Conservation (phyloP, 2,888 invertebrate genomes). For the Boloria selene region DNA sequence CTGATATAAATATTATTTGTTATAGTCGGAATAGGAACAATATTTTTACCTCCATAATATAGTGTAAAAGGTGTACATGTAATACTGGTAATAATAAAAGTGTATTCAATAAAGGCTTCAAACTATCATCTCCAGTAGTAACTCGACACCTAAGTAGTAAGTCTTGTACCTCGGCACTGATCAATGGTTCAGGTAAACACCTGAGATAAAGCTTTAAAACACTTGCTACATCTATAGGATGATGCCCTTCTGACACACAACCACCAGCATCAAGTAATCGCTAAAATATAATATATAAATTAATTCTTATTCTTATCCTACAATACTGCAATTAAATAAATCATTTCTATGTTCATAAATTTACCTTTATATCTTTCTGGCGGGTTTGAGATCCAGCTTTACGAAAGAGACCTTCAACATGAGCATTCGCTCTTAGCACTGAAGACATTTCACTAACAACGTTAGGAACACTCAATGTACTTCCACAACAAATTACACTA, state of each 20-base stretch:
- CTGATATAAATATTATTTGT: neutral
- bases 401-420: constrained; percentile 92
- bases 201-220: constrained; percentile 93
- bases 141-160: constrained; percentile 86
- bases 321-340: no score
- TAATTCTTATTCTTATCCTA: neutral
- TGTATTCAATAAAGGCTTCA: constrained; percentile 86
- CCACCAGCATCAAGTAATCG: constrained; percentile 87
- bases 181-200: constrained; percentile 91
- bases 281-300: constrained; percentile 62
- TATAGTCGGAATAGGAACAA: neutral
- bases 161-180: constrained; percentile 89
- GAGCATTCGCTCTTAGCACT: constrained; percentile 85
- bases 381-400: constrained; percentile 93
- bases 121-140: constrained; percentile 79
- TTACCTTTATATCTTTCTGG: constrained; percentile 90
- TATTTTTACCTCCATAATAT: constrained; percentile 87
- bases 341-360: neutral
- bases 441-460: constrained; percentile 88
- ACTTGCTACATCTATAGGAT: constrained; percentile 92
- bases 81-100: constrained; percentile 88
- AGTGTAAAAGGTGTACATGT: constrained; percentile 90
- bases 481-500: constrained; percentile 85
- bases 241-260: constrained; percentile 86
- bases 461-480: constrained; percentile 86